Percentiles rank a stretch among this genome's conserved stretches.
Evolutionary conservation across 2,797 vertebrate species (phyloP).

Genomic region (Malacoraja senta): DNA sequence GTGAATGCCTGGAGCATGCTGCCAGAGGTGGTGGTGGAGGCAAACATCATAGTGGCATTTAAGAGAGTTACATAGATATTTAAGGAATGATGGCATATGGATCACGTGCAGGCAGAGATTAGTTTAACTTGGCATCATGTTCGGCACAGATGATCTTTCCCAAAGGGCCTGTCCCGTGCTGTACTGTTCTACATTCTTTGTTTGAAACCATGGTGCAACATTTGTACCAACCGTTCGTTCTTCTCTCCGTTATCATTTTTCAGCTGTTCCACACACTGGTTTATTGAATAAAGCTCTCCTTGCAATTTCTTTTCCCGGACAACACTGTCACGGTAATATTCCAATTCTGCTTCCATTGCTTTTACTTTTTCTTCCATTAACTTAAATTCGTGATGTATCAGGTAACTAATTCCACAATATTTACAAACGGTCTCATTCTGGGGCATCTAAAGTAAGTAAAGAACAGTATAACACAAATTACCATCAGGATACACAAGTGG

Average conservation of each 20-base stretch:
- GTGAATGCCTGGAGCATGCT: too few species aligned
- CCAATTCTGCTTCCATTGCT: slow-evolving; percentile 66
- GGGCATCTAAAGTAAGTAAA: slow-evolving; percentile 64
- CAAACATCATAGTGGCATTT: too few species aligned
- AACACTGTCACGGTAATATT: slow-evolving; percentile 57
- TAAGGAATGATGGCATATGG: too few species aligned
- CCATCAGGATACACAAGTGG: not conserved
- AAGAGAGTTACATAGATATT: too few species aligned
- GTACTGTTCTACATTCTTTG: too few species aligned
- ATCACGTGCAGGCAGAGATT: too few species aligned
- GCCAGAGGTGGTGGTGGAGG: too few species aligned
- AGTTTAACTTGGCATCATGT: too few species aligned
- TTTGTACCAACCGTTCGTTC: slow-evolving; percentile 66
- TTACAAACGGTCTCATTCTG: slow-evolving; percentile 71
- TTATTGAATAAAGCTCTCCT: slow-evolving; percentile 62
- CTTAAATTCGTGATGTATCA: slow-evolving; percentile 81
- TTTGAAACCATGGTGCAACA: not conserved
- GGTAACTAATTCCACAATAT: slow-evolving; percentile 83
- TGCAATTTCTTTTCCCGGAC: slow-evolving; percentile 65
- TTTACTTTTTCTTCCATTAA: slow-evolving; percentile 66
- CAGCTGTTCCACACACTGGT: slow-evolving; percentile 58
- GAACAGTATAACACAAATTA: not conserved
- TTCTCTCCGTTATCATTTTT: slow-evolving; percentile 60
- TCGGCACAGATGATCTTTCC: too few species aligned
- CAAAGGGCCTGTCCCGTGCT: too few species aligned